Conservation (phyloP, 2,797 vertebrate species). For the Eurystomus glaucurus region DNA sequence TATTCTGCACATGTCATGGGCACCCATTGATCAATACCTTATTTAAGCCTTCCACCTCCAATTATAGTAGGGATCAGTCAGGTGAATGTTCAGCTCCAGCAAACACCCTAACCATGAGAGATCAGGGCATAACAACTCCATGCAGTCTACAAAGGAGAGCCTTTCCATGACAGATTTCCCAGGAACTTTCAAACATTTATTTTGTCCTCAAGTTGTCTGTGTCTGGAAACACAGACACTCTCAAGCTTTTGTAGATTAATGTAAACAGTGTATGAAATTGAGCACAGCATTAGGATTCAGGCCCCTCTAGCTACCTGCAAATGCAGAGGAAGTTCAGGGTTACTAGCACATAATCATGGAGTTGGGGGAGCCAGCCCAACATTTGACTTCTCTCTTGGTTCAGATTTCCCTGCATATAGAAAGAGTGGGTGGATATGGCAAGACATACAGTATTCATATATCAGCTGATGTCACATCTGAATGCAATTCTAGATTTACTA, state of each 20-base stretch:
- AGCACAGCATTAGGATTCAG: constrained; percentile 37
- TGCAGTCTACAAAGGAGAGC: background rate
- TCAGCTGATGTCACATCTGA: constrained; percentile 77
- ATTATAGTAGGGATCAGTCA: background rate
- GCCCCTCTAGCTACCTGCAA: constrained; percentile 53
- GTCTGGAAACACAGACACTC: constrained; percentile 27
- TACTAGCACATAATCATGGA: background rate
- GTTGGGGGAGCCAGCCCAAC: constrained; percentile 43
- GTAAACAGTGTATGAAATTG: background rate
- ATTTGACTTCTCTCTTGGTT: constrained; percentile 10
- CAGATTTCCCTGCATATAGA: constrained; percentile 65
- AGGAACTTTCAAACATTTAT: background rate
- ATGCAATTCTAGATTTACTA: constrained; percentile 73
- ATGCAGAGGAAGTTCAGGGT: constrained; percentile 17
- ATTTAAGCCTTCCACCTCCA: background rate
- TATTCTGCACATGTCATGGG: background rate
- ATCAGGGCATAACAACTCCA: background rate
- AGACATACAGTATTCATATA: background rate
- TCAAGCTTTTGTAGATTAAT: constrained; percentile 34
- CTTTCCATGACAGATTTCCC: background rate
- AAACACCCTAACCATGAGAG: accelerated
- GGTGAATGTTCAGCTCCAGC: background rate
- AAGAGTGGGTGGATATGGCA: constrained; percentile 71
- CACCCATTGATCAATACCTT: background rate
- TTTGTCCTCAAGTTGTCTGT: background rate